A percentile compares a stretch with the other conserved stretches of the same genome.
These are phyloP conservation scores for Frankliniella fusca DNA, from an alignment of 2,888 invertebrate species.

Conservation along the genomic window DNA sequence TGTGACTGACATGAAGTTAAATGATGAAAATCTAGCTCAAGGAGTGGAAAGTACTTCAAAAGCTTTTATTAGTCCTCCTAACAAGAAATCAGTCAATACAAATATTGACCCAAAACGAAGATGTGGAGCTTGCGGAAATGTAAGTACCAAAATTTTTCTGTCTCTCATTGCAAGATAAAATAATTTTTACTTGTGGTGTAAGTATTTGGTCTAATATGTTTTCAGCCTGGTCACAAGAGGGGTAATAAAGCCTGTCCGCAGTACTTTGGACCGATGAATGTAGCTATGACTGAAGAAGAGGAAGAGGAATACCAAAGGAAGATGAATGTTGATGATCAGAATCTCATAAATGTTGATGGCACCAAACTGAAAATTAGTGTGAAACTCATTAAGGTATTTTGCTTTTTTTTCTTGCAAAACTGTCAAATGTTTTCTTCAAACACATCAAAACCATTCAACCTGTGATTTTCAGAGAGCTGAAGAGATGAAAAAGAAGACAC, in stretches of 20 bases:
- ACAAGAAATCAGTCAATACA: not conserved
- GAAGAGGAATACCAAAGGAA: slow-evolving; percentile 69
- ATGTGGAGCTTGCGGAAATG: slow-evolving; percentile 95
- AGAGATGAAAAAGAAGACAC: slow-evolving; percentile 72
- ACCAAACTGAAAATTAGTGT: slow-evolving; percentile 89
- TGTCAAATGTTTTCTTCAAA: slow-evolving; percentile 1
- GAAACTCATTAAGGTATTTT: slow-evolving; percentile 70
- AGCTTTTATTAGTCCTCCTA: not conserved
- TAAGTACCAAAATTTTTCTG: slow-evolving; percentile 41
- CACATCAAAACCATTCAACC: not conserved
- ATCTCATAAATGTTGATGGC: slow-evolving; percentile 88
- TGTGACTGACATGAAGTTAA: not conserved
- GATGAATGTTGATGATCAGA: slow-evolving; percentile 74
- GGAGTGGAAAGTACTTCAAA: not conserved
- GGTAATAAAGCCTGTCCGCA: slow-evolving; percentile 97
- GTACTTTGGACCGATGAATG: slow-evolving; percentile 64
- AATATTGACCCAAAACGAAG: slow-evolving; percentile 73
- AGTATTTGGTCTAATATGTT: not conserved
- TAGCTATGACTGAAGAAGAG: slow-evolving; percentile 74
- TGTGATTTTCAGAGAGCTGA: slow-evolving; percentile 66
- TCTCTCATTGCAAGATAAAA: not conserved
- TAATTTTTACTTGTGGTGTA: not conserved
- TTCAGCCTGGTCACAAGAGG: slow-evolving; percentile 62
- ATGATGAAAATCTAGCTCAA: not conserved
- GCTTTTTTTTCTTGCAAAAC: not conserved